Percentiles rank a stretch among this genome's conserved stretches.
These are phyloP conservation scores for Aphelenchoides fujianensis DNA, from an alignment of 1,140 invertebrate genomes.

Conservation along the genomic window DNA sequence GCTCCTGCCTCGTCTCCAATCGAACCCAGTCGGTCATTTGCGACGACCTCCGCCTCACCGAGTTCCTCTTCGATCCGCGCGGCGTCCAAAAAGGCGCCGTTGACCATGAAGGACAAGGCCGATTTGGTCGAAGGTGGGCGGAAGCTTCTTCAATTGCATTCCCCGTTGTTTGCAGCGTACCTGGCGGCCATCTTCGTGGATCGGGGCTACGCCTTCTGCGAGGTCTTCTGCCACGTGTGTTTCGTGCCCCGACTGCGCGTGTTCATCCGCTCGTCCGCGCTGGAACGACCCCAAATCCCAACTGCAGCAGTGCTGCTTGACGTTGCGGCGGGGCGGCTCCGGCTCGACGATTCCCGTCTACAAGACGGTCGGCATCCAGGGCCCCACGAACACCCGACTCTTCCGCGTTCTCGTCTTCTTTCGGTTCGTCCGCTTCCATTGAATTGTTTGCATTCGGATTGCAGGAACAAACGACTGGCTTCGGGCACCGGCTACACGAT, in stretches of 20 bases:
- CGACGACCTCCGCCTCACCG: constrained; percentile 89
- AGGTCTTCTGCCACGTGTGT: constrained; percentile 87
- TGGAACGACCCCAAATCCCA: constrained; percentile 99
- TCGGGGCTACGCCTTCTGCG: constrained; percentile 83
- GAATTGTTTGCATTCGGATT: constrained; percentile 20
- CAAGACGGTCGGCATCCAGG: constrained; percentile 43
- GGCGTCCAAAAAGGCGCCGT: constrained; percentile 43
- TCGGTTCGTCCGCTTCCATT: constrained; percentile 19
- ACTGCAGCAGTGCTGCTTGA: constrained; percentile 94
- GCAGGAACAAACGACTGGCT: constrained; percentile 43
- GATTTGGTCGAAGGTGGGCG: constrained; percentile 82
- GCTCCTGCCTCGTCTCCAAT: constrained; percentile 91
- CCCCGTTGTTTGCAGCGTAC: constrained; percentile 74
- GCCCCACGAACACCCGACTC: constrained; percentile 43
- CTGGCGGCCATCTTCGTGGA: constrained; percentile 93
- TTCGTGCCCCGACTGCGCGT: constrained; percentile 78
- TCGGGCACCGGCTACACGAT: constrained; percentile 38
- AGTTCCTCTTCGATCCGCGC: constrained; percentile 79
- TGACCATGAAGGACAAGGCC: constrained; percentile 81
- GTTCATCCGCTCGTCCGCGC: constrained; percentile 95
- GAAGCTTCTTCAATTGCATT: too few relatives aligned
- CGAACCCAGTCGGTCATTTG: constrained; percentile 94
- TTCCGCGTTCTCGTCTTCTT: constrained; percentile 44
- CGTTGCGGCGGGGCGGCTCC: constrained; percentile 20
- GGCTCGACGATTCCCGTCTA: constrained; percentile 42